Evolutionary conservation across 2,888 invertebrate genomes (phyloP).

Genomic region (Drosophila emarginata): DNA sequence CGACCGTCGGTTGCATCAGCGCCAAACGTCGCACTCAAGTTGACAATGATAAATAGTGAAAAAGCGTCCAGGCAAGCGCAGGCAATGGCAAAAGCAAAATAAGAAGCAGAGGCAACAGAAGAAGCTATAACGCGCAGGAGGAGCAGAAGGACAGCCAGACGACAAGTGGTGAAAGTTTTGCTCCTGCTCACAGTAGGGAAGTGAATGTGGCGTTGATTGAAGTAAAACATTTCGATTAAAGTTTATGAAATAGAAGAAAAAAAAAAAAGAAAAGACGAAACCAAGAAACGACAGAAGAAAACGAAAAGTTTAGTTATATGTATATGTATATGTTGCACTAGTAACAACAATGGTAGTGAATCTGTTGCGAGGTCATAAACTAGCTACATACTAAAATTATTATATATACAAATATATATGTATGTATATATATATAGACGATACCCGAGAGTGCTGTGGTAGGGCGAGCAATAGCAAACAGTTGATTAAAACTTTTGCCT

Average conservation of each 20-base stretch:
- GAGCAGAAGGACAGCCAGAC: slow-evolving; percentile 6
- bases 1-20: slow-evolving; percentile 54
- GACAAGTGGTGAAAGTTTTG: slow-evolving; percentile 75
- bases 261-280: background rate
- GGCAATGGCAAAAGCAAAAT: slow-evolving; percentile 32
- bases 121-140: background rate
- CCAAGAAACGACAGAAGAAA: background rate
- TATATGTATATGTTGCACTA: background rate
- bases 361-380: slow-evolving; percentile 55
- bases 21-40: slow-evolving; percentile 77
- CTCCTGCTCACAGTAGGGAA: slow-evolving; percentile 17
- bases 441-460: slow-evolving; percentile 10
- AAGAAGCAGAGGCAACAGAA: slow-evolving; percentile 22
- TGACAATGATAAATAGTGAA: slow-evolving; percentile 78
- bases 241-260: slow-evolving; percentile 72
- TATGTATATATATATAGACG: slow-evolving; percentile 34
- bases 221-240: slow-evolving; percentile 78
- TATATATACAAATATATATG: slow-evolving; percentile 27
- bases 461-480: slow-evolving; percentile 34
- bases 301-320: background rate
- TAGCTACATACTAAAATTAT: slow-evolving; percentile 64
- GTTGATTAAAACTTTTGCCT: slow-evolving; percentile 71
- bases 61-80: slow-evolving; percentile 68
- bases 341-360: background rate
- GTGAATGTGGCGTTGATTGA: slow-evolving; percentile 62